Base-by-base conservation (phyloP, 2,888 invertebrate genomes). In the Trissonchulus sp. region DNA sequence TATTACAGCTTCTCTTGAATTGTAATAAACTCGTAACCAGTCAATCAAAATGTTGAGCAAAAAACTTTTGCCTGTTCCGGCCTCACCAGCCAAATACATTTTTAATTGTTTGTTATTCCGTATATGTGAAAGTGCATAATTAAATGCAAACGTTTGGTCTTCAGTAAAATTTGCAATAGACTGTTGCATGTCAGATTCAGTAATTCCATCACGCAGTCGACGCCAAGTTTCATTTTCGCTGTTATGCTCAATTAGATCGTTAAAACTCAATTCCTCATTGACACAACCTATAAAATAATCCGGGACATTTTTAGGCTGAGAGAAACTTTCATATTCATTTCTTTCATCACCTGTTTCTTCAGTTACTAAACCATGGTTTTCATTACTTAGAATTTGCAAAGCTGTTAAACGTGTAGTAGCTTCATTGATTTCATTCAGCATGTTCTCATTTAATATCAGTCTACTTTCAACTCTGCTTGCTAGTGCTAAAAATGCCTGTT, bases 51-150 rank as follows among this genome's bases (percentile, higher is more conserved):
- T 8, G 3, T 28, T 31, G 8, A 65, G 30, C 65, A 65, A 65
- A 65, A 18, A 65, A 65, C 15, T 15, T 48, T 48, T 48, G 8
- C 48, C 48, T 48, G 48, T 48, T 15, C 48, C 48, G 8, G 48
- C 48, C n/a, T 65, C 65, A 65, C 65, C 65, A 28, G 65, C n/a
- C n/a, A 65, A 34, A 65, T 15, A 65, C 34, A 65, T 18, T 28
- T 28, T 28, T 31, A 65, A 28, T 65, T 8, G 8, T 65, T 65
- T 34, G 8, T 28, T 28, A 15, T 8, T 18, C 8, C 3, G 65
- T 15, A 65, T 65, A 28, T 65, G 65, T 15, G 3, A 15, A 31
- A 34, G 15, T 18, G n/a, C 30, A 65, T 31, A 65, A 15, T 34
- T 8, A 8, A 65, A 8, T 15, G 34, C 65, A 65, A 31, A 65